phyloP scores from a whole-genome alignment of 2,797 vertebrate genomes.

The Acanthurus leucopareius region DNA sequence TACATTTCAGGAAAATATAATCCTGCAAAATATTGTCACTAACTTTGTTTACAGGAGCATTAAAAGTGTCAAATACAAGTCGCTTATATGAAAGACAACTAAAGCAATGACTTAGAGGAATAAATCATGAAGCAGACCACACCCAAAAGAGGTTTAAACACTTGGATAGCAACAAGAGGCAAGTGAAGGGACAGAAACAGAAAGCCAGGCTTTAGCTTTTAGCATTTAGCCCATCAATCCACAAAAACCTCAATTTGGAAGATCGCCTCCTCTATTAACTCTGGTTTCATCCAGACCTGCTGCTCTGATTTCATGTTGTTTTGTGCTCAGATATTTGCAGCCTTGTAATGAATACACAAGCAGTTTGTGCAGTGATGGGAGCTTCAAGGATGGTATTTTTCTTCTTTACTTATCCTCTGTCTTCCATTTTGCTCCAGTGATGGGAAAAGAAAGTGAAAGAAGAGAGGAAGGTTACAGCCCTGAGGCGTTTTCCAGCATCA shows the following conservation, averaged over 20 bases:
- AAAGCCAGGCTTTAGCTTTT: not conserved
- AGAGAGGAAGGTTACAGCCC: slow-evolving; percentile 29
- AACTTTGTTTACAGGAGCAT: too few relatives aligned
- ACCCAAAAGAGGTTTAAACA: not conserved
- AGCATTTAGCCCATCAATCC: too few relatives aligned
- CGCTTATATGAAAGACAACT: not conserved
- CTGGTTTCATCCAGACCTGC: too few relatives aligned
- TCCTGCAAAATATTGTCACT: too few relatives aligned
- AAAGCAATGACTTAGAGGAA: not conserved
- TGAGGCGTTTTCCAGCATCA: slow-evolving; percentile 23
- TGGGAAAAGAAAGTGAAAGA: slow-evolving; percentile 30
- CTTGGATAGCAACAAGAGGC: not conserved
- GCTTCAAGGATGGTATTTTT: slow-evolving; percentile 6
- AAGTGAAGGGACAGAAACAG: not conserved
- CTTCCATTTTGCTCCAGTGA: slow-evolving; percentile 23
- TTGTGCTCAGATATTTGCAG: too few relatives aligned
- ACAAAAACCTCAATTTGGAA: too few relatives aligned
- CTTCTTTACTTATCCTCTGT: slow-evolving; percentile 6
- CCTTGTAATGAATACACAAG: too few relatives aligned
- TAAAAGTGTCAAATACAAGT: not conserved
- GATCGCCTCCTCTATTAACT: too few relatives aligned
- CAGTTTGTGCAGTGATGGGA: too few relatives aligned
- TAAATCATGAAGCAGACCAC: not conserved
- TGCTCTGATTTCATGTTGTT: too few relatives aligned
- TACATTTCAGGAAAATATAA: too few relatives aligned